phyloP scores from a whole-genome alignment of 2,113 vertebrate species.

The Clarias macrocephalus region DNA sequence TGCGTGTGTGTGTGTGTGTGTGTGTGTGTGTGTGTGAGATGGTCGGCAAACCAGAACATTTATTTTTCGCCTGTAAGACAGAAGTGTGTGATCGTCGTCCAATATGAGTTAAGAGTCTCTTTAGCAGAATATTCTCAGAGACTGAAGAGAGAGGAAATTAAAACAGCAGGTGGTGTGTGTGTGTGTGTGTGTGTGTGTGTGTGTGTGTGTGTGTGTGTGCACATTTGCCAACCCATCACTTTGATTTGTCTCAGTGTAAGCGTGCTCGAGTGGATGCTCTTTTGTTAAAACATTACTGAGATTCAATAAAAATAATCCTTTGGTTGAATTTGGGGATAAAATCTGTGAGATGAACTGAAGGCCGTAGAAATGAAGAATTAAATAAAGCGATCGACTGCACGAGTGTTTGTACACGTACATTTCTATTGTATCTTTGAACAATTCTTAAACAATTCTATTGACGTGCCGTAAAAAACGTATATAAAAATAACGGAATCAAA shows the following conservation, averaged over 20 bases:
- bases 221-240: slow-evolving; percentile 30
- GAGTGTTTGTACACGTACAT: neutral
- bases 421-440: neutral
- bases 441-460: neutral
- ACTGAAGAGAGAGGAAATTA: slow-evolving; percentile 68
- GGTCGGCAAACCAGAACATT: slow-evolving; percentile 37
- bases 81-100: slow-evolving; percentile 43
- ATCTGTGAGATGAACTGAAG: neutral
- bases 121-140: slow-evolving; percentile 65
- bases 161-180: slow-evolving; percentile 64
- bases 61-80: slow-evolving; percentile 44
- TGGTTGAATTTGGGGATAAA: neutral
- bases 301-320: slow-evolving; percentile 8
- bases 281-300: neutral
- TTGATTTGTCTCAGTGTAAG: slow-evolving; percentile 26
- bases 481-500: neutral
- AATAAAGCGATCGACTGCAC: neutral
- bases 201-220: slow-evolving; percentile 15
- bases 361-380: neutral
- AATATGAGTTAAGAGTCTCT: slow-evolving; percentile 62
- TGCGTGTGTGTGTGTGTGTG: neutral
- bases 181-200: neutral
- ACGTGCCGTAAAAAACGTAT: neutral
- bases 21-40: neutral
- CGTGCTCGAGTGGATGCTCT: neutral